Base-by-base conservation (phyloP, 1,140 invertebrate genomes). In the Ostrea denselamellosa region DNA sequence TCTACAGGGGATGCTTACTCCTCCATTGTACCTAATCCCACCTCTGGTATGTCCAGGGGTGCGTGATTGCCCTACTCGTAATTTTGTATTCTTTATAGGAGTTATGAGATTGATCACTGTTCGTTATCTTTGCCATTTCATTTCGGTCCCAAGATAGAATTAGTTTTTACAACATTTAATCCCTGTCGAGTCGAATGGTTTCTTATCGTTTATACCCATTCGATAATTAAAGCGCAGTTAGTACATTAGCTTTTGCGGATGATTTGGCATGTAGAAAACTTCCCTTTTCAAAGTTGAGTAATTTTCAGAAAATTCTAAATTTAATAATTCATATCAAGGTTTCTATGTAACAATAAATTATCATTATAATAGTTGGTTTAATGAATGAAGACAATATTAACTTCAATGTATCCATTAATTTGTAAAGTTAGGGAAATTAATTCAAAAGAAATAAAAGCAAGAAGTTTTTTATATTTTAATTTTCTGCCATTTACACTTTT, bases 241-340 rank as follows among this genome's bases (percentile, higher is more conserved):
- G n/a, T 19, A 14, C 17, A n/a, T 62, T n/a, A 62, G 19, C 5
- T 62, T 62, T n/a, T 19, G 17, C 7, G 17, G 56, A 62, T 62
- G 17, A 62, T 19, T 19, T 19, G 56, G 56, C 56, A 7, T 62
- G n/a, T 62, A 8, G n/a, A 62, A 17, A 62, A 62, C 56, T 17
- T n/a, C 56, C n/a, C 14, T 14, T 58, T 58, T 19, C 0, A 17
- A 5, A 58, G 0, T 62, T 62, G 1, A 19, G 56, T n/a, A 62
- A 77, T 77, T 77, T 77, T 77, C 28, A 77, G 68, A 77, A 71
- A 77, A 77, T 77, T 28, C 25, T 62, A 12, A 19, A 62, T 17
- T 77, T 14, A 77, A 28, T 12, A 28, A 77, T 77, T 77, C 68
- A 14, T 28, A 22, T 44, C 68, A 77, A 28, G 68, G 25, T 77